Evolutionary conservation across 2,113 vertebrate genomes (phyloP), one percentile per base, ranked within the genome.

Genomic region (Glaucomys volans): DNA sequence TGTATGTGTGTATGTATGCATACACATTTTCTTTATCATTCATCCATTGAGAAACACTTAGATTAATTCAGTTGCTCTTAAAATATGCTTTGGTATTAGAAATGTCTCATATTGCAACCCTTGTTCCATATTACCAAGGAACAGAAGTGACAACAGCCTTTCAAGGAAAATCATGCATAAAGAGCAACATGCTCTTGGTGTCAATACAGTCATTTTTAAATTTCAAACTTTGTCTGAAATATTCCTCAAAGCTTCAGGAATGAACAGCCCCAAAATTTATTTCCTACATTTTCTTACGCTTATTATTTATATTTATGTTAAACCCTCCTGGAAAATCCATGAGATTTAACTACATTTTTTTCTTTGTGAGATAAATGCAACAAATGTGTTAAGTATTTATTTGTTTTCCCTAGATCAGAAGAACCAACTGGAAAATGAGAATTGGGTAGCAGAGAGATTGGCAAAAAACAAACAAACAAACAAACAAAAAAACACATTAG

Each of bases 291-390:
- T 40, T 92, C 52, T 83, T 83, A 30, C 50, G 67, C 4, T 74
- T 74, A 37, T 91, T 74, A 59, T 59, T 81, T 44, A n/a, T n/a
- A 64, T 77, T 89, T 77, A 83, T 74, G 50, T 81, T 91, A 74
- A 83, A 17, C 20, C 22, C 44, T 59, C 40, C 40, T 37, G 17
- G 79, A 37, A 92, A 92, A 62, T 54, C 47, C 79, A 32, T 40
- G 54, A 50, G 6, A 83, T 62, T 74, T 83, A n/a, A 83, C 26
- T 16, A 28, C 35, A 28, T 62, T 59, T 59, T 62, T 83, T 62
- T 82, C 67, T 72, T 47, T 71, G 30, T 83, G 54, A 62, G 40
- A 59, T 44, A 62, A 83, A 83, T 57, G 47, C 66, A 82, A 62
- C 22, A 59, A 50, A 72, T 47, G 4, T 82, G 22, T 47, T 91